These are phyloP conservation scores for Pseudotriccus pelzelni DNA, from an alignment of 2,797 vertebrate species.

Conservation along the genomic window DNA sequence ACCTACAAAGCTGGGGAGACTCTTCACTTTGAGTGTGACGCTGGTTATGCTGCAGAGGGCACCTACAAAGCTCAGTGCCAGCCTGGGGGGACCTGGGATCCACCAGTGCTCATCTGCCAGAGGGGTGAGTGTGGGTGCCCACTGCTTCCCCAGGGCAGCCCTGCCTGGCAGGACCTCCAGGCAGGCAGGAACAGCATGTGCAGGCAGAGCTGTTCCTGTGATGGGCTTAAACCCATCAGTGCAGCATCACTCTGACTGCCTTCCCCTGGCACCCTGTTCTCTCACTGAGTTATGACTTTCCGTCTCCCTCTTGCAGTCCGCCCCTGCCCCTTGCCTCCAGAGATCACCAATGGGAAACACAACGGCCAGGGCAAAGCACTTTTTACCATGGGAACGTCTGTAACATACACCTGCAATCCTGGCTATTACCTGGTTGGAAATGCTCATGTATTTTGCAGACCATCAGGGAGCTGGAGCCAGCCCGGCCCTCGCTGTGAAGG, in stretches of 20 bases:
- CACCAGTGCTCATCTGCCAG: fast-evolving
- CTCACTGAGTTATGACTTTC: fast-evolving
- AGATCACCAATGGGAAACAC: neutral
- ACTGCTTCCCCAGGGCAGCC: neutral
- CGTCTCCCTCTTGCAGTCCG: neutral
- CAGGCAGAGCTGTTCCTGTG: fast-evolving
- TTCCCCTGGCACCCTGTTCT: fast-evolving
- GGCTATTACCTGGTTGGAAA: constrained; percentile 48
- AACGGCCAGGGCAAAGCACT: neutral
- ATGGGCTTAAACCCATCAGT: neutral
- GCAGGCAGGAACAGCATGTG: neutral
- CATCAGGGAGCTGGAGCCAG: constrained; percentile 49
- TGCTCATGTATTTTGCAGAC: neutral
- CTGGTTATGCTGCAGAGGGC: fast-evolving
- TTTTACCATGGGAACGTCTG: constrained; percentile 7
- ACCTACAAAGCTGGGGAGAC: neutral
- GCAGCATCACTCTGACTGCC: fast-evolving
- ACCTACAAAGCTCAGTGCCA: neutral
- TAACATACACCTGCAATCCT: constrained; percentile 31
- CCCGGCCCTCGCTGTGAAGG: constrained; percentile 48
- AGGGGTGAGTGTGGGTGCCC: neutral
- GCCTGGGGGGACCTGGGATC: neutral
- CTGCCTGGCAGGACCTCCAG: neutral
- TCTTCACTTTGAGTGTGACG: fast-evolving
- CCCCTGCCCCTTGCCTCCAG: constrained; percentile 28